Conservation (phyloP, 2,113 vertebrate genomes). For the Catharus minimus region DNA sequence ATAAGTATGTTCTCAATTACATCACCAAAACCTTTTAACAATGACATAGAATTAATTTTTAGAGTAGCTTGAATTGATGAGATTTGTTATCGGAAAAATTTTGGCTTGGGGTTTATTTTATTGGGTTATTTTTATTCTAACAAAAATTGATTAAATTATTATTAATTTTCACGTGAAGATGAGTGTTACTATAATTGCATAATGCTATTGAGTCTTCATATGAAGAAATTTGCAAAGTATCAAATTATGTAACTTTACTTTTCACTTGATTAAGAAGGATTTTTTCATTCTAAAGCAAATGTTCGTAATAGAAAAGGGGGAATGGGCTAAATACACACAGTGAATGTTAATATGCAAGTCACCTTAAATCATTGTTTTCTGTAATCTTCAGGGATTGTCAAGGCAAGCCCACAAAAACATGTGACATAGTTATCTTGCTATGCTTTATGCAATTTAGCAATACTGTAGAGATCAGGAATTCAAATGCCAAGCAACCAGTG, state of each 20-base stretch:
- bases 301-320: not conserved
- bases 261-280: not conserved
- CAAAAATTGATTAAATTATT: not conserved
- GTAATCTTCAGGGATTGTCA: not conserved
- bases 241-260: not conserved
- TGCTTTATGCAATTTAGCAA: not conserved
- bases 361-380: not conserved
- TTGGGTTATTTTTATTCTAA: not conserved
- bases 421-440: not conserved
- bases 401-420: not conserved
- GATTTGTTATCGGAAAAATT: not conserved
- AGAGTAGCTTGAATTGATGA: not conserved
- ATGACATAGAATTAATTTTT: not conserved
- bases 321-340: not conserved
- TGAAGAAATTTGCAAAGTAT: not conserved
- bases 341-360: not conserved
- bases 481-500: not conserved
- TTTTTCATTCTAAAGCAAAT: constrained; percentile 26
- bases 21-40: not conserved
- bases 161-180: not conserved
- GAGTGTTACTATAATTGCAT: not conserved
- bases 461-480: not conserved
- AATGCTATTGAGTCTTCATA: not conserved
- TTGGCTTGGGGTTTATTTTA: not conserved
- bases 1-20: not conserved